Conservation (phyloP, 2,888 invertebrate species). For the Drosophila testacea region DNA sequence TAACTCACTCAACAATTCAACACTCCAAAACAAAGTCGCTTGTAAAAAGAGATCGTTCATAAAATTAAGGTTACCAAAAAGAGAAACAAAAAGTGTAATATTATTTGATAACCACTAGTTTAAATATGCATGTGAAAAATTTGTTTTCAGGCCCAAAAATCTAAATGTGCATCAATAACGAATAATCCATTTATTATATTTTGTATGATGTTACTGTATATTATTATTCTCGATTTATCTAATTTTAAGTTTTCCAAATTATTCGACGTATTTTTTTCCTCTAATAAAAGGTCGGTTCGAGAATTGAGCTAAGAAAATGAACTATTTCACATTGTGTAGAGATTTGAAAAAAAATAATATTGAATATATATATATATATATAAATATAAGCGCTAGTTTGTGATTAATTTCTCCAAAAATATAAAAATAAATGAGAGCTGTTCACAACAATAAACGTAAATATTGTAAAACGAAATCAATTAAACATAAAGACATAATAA, state of each 20-base stretch:
- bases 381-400: constrained; percentile 56
- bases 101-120: constrained; percentile 44
- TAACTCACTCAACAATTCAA: constrained; percentile 23
- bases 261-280: constrained; percentile 22
- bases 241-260: constrained; percentile 67
- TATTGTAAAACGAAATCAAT: constrained; percentile 69
- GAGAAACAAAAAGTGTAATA: constrained; percentile 22
- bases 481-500: constrained; percentile 64
- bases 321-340: constrained; percentile 27
- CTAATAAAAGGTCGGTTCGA: constrained; percentile 16
- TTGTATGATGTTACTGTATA: constrained; percentile 48
- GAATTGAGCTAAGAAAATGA: constrained; percentile 2
- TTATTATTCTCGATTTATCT: constrained; percentile 66
- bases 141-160: constrained; percentile 32
- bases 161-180: constrained; percentile 32
- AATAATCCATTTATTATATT: constrained; percentile 44
- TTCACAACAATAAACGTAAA: constrained; percentile 59
- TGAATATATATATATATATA: neutral
- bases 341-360: constrained; percentile 27
- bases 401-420: constrained; percentile 59
- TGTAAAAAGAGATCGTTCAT: constrained; percentile 39
- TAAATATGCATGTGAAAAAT: constrained; percentile 28
- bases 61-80: constrained; percentile 25
- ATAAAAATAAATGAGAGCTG: constrained; percentile 38
- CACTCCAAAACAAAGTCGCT: constrained; percentile 30